Conservation (phyloP, 2,888 invertebrate species). For the Brachyopa scutellaris region DNA sequence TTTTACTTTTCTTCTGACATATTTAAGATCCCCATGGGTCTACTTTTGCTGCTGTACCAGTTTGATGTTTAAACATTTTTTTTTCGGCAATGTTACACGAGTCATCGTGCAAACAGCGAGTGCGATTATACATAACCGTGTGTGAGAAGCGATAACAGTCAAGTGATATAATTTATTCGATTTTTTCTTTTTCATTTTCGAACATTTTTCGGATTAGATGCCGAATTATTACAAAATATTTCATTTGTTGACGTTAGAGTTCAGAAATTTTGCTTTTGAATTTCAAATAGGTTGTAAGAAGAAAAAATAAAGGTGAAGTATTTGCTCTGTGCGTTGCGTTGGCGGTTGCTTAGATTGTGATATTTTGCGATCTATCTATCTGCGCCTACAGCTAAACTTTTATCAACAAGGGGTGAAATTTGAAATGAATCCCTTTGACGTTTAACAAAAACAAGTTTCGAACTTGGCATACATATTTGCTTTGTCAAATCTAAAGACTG, state of each 20-base stretch:
- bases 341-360: neutral
- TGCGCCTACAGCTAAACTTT: neutral
- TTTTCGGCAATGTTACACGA: slow-evolving; percentile 53
- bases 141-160: slow-evolving; percentile 51
- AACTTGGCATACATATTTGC: too few relatives aligned
- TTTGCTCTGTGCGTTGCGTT: slow-evolving; percentile 6
- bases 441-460: too few relatives aligned
- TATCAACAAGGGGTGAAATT: neutral
- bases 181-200: slow-evolving; percentile 38
- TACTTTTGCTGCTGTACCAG: slow-evolving; percentile 12
- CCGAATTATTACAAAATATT: slow-evolving; percentile 23
- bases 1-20: slow-evolving; percentile 25
- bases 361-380: neutral
- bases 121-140: neutral
- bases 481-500: slow-evolving; percentile 5
- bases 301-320: neutral
- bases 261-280: neutral
- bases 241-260: slow-evolving; percentile 20
- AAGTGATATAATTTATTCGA: slow-evolving; percentile 60
- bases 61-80: slow-evolving; percentile 4
- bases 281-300: neutral
- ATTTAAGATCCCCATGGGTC: slow-evolving; percentile 14
- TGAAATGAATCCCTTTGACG: neutral
- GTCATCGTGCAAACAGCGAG: slow-evolving; percentile 34
- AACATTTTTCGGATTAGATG: slow-evolving; percentile 29